Evolutionary conservation across 2,888 invertebrate genomes (phyloP).

Genomic region (Fragum fragum): DNA sequence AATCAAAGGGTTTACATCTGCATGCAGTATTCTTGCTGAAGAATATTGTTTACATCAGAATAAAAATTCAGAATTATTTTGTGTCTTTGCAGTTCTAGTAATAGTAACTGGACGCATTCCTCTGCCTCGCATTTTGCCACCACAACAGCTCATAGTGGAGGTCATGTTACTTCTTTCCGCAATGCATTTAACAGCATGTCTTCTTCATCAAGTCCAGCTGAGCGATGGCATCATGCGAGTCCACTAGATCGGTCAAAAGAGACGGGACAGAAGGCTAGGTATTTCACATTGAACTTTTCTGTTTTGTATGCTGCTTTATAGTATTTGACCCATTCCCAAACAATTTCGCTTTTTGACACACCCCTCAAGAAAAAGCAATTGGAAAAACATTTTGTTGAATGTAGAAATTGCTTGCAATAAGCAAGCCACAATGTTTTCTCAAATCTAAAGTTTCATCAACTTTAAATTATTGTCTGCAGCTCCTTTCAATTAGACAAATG

Average conservation of each 20-base stretch:
- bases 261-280: slow-evolving; percentile 76
- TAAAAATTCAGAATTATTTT: too few species aligned
- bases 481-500: neutral
- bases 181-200: slow-evolving; percentile 54
- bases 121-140: slow-evolving; percentile 18
- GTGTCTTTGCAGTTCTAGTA: slow-evolving; percentile 47
- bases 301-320: too few species aligned
- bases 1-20: too few species aligned
- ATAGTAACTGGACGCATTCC: slow-evolving; percentile 65
- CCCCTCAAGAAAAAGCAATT: too few species aligned
- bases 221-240: slow-evolving; percentile 82
- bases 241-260: slow-evolving; percentile 80
- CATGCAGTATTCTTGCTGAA: too few species aligned
- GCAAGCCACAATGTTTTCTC: too few species aligned
- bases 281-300: too few species aligned
- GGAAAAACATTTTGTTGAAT: too few species aligned
- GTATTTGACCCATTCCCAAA: neutral
- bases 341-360: too few species aligned
- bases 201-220: slow-evolving; percentile 74
- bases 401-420: too few species aligned
- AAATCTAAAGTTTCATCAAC: too few species aligned
- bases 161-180: slow-evolving; percentile 66
- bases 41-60: too few species aligned
- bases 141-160: slow-evolving; percentile 21
- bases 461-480: neutral